A percentile compares a stretch with the other conserved stretches of the same genome.
phyloP scores from a whole-genome alignment of 2,113 vertebrate genomes.

The Saguinus imperator region DNA sequence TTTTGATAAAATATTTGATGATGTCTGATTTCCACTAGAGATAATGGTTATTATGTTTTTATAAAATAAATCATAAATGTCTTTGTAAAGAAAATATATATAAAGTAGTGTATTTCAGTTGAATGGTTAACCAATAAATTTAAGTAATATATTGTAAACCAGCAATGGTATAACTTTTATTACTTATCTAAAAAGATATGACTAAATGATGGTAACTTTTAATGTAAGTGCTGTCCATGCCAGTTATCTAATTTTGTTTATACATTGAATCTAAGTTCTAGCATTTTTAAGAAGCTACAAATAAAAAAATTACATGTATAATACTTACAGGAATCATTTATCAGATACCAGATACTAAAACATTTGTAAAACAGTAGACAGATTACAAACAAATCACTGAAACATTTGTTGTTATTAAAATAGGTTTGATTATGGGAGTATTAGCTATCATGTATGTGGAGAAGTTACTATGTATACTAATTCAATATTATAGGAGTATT shows the following conservation, averaged over 20 bases:
- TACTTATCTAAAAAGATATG: neutral
- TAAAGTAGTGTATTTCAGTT: neutral
- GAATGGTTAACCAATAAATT: neutral
- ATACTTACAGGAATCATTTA: neutral
- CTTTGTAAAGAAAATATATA: neutral
- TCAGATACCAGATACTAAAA: neutral
- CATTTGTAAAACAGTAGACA: neutral
- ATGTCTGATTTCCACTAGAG: neutral
- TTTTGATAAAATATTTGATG: neutral
- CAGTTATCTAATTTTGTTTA: neutral
- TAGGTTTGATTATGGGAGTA: neutral
- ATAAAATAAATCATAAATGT: neutral
- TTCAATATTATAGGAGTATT: too few species aligned
- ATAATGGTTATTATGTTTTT: neutral
- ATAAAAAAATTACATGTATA: neutral
- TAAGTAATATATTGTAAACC: neutral
- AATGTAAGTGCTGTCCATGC: neutral
- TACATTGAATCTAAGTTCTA: neutral
- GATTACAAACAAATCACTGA: neutral
- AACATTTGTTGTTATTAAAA: neutral
- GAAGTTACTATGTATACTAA: neutral
- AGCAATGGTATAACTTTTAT: neutral
- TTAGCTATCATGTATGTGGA: neutral
- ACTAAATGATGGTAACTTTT: neutral
- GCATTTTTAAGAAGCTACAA: neutral